Percentiles rank a stretch among this genome's conserved stretches.
phyloP scores from a whole-genome alignment of 2,888 invertebrate species.

The Ramazzottius varieornatus region DNA sequence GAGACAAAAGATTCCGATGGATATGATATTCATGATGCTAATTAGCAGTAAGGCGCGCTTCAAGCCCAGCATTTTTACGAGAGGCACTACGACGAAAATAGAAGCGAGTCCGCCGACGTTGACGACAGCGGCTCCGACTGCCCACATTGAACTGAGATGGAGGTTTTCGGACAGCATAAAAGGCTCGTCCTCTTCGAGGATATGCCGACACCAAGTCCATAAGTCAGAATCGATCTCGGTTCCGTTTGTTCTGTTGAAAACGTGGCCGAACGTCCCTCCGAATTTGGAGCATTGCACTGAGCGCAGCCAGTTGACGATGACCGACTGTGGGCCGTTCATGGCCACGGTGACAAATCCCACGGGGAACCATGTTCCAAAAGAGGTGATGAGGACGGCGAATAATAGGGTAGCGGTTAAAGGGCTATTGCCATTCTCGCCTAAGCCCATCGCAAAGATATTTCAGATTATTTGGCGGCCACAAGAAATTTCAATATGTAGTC shows the following conservation, averaged over 20 bases:
- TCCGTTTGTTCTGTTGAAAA: background rate
- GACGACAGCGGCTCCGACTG: background rate
- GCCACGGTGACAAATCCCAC: background rate
- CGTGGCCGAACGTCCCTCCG: background rate
- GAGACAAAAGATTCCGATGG: background rate
- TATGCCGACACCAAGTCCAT: background rate
- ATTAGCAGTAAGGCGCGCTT: background rate
- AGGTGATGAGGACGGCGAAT: background rate
- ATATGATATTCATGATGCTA: background rate
- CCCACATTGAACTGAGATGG: background rate
- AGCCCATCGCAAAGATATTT: too few relatives aligned
- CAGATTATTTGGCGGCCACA: too few relatives aligned
- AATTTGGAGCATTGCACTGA: background rate
- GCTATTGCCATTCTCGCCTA: too few relatives aligned
- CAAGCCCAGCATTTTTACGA: background rate
- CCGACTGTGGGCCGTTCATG: constrained; percentile 4
- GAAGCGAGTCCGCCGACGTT: background rate
- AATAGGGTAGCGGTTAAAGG: background rate
- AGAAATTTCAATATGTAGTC: too few relatives aligned
- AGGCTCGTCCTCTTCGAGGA: background rate
- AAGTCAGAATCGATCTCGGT: background rate
- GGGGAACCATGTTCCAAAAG: background rate
- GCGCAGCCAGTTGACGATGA: background rate
- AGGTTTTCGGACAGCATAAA: background rate
- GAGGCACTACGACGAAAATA: background rate